Conservation (phyloP, 2,888 invertebrate species). For the Automeris io region DNA sequence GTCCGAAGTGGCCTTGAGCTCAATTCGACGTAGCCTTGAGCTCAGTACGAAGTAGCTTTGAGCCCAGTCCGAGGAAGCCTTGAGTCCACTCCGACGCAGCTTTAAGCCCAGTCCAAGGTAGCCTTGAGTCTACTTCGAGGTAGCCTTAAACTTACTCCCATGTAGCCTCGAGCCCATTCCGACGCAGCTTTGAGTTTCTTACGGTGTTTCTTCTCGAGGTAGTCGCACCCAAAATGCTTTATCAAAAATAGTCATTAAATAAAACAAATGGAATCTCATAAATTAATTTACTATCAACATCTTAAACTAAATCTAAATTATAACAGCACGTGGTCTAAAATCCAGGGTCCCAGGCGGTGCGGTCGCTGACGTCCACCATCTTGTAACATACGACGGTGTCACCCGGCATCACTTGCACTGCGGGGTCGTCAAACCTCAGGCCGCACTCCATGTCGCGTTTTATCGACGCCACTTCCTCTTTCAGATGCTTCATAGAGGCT, state of each 20-base stretch:
- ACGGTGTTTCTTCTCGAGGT: too few relatives aligned
- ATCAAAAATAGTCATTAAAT: conserved; percentile 8
- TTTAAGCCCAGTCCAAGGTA: too few relatives aligned
- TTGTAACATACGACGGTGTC: conserved; percentile 89
- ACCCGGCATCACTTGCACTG: conserved; percentile 81
- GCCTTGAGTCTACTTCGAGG: too few relatives aligned
- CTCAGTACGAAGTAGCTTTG: too few relatives aligned
- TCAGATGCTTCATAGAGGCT: conserved; percentile 91
- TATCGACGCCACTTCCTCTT: conserved; percentile 89
- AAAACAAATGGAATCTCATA: conserved; percentile 9
- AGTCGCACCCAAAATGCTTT: too few relatives aligned
- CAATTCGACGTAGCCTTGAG: too few relatives aligned
- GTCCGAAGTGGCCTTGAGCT: too few relatives aligned
- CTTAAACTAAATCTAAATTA: not conserved
- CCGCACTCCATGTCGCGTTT: conserved; percentile 94
- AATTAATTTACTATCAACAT: conserved; percentile 13
- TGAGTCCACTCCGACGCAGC: too few relatives aligned
- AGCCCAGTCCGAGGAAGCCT: too few relatives aligned
- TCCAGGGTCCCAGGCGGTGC: conserved; percentile 91
- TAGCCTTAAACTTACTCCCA: too few relatives aligned
- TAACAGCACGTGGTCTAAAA: conserved; percentile 72
- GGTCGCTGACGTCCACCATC: conserved; percentile 78
- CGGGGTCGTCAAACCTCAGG: conserved; percentile 81
- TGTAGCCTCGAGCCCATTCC: too few relatives aligned
- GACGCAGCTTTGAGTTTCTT: too few relatives aligned